Percentiles rank a stretch among this genome's conserved stretches.
phyloP scores from a whole-genome alignment of 2,797 vertebrate species.

The Pygocentrus nattereri region DNA sequence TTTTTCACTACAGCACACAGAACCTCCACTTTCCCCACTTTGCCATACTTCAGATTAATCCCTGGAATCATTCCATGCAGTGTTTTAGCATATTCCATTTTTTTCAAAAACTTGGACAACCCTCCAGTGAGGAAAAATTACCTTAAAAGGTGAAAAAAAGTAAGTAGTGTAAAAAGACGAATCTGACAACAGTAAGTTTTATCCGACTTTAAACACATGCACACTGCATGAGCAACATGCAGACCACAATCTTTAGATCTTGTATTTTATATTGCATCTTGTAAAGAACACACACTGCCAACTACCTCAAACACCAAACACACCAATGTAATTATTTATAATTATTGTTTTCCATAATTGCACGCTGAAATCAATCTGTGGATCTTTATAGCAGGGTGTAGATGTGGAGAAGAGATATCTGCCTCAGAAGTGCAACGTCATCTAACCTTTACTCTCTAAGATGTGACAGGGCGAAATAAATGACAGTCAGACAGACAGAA shows the following conservation, averaged over 20 bases:
- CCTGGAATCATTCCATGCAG: background rate
- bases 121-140: no score
- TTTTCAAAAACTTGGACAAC: background rate
- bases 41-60: background rate
- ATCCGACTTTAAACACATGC: background rate
- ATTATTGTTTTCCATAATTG: slow-evolving; percentile 8
- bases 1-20: background rate
- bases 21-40: background rate
- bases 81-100: no score
- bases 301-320: no score
- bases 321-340: background rate
- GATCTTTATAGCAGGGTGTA: slow-evolving; percentile 39
- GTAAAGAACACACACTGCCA: background rate
- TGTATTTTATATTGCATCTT: background rate
- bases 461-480: background rate
- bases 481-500: background rate
- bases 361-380: slow-evolving; percentile 32
- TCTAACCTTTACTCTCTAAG: background rate
- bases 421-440: background rate
- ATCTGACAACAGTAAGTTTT: no score
- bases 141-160: no score
- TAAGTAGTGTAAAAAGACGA: no score
- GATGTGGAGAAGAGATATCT: slow-evolving; percentile 8
- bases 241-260: background rate
- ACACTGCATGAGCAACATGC: background rate